Conservation (phyloP, 2,888 invertebrate species). For the Listrodromus nycthemerus region DNA sequence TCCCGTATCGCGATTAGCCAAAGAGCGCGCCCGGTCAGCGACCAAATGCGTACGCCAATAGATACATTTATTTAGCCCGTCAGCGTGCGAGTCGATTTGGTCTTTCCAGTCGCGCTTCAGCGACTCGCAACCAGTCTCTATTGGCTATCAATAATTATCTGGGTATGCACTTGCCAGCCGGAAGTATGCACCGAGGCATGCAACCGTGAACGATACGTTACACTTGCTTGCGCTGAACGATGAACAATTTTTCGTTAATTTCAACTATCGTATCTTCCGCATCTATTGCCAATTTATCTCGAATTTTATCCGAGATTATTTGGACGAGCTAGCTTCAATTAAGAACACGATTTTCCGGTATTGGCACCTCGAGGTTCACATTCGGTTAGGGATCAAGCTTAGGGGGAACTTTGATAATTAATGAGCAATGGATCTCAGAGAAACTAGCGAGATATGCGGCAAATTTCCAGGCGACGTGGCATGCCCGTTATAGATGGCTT, state of each 20-base stretch:
- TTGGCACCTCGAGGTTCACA: neutral
- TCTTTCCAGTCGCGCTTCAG: slow-evolving; percentile 22
- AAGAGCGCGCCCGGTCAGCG: slow-evolving; percentile 37
- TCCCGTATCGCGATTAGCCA: slow-evolving; percentile 46
- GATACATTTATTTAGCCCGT: slow-evolving; percentile 30
- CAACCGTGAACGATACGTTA: neutral
- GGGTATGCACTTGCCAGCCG: slow-evolving; percentile 15
- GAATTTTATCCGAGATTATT: neutral
- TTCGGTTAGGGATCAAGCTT: neutral
- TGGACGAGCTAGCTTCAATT: neutral
- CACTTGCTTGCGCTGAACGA: slow-evolving; percentile 4
- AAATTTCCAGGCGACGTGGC: too few species aligned
- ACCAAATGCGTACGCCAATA: slow-evolving; percentile 16
- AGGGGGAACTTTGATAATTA: too few species aligned
- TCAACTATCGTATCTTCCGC: neutral
- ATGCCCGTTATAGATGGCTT: too few species aligned
- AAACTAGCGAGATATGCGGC: too few species aligned
- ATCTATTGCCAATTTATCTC: neutral
- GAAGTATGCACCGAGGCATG: neutral
- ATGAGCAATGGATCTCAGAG: too few species aligned
- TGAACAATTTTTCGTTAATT: neutral
- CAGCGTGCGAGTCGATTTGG: slow-evolving; percentile 3
- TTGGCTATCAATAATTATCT: slow-evolving; percentile 26
- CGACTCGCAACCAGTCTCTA: slow-evolving; percentile 1
- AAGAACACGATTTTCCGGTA: neutral